Evolutionary conservation across 2,888 invertebrate genomes (phyloP), one percentile per base, ranked within the genome.

Genomic region (Osedax frankpressi): DNA sequence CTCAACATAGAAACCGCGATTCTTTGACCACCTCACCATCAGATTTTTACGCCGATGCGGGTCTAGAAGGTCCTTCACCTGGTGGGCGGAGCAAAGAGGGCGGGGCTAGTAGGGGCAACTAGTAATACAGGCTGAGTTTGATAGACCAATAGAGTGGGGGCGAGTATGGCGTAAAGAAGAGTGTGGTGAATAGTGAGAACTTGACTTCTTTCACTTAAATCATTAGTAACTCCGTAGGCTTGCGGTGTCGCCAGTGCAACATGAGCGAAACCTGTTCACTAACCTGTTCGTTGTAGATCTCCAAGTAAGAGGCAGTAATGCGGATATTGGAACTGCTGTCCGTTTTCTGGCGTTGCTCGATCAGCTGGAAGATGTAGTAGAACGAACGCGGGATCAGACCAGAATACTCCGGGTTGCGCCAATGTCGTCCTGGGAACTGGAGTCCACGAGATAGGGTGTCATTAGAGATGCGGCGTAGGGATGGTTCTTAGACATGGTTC

Each of bases 231-330:
- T n/a, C n/a, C n/a, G n/a, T n/a, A n/a, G n/a, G n/a, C n/a, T n/a
- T n/a, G n/a, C n/a, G n/a, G n/a, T n/a, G n/a, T n/a, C 91, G 90
- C 71, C 91, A 88, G 0, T 90, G 88, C 63, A 93, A 91, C 86
- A 95, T 95, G 68, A 95, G 86, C 73, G 95, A 88, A 86, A 95
- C 95, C 84, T 94, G 92, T 74, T 94, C 93, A 94, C 94, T 83
- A 84, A 93, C 94, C 89, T 95, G 94, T 87, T 95, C 95, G 83
- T 95, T 95, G 85, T 95, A 95, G 78, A 95, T 94, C 87, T 95
- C 95, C 80, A 94, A 87, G 85, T 93, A 95, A 75, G 94, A 94
- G 62, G 77, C 77, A 26, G 75, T 74, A 26, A 77, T 69, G 27
- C 76, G 30, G 74, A 71, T 75, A 68, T 71, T 74, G 19, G 73